Percentiles rank a stretch among this genome's conserved stretches.
Conservation (phyloP, 2,797 vertebrate species). For the Gymnothorax javanicus region DNA sequence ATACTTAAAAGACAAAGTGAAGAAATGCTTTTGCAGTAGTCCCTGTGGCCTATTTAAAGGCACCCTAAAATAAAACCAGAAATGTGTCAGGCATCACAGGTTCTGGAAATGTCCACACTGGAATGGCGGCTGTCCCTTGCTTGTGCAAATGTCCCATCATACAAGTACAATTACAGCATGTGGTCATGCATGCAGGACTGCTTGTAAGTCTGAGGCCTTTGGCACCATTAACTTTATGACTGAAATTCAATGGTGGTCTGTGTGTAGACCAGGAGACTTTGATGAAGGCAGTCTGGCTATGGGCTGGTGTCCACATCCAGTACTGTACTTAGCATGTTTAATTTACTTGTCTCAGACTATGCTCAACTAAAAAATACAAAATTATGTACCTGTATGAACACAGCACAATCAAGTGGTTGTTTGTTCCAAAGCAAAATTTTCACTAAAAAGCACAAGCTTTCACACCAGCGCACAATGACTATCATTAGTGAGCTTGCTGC, state of each 20-base stretch:
- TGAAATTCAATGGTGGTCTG: neutral
- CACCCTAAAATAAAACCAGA: conserved; percentile 46
- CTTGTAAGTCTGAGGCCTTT: neutral
- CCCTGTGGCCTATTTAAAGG: conserved; percentile 45
- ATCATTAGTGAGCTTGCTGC: neutral
- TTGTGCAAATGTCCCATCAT: neutral
- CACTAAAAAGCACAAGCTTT: neutral
- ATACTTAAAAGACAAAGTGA: neutral
- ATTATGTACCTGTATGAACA: neutral
- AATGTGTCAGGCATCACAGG: conserved; percentile 47
- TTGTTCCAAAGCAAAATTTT: neutral
- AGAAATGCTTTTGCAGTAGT: neutral
- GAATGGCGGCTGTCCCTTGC: neutral
- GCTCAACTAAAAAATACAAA: neutral
- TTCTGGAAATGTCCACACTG: neutral
- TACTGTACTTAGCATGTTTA: neutral
- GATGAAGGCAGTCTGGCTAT: neutral
- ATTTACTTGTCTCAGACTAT: neutral
- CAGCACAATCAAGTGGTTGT: no score
- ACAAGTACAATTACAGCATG: neutral
- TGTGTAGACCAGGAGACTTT: neutral
- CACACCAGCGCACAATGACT: neutral
- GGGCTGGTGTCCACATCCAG: neutral
- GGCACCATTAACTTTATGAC: neutral
- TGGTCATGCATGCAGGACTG: neutral